A percentile compares a stretch with the other conserved stretches of the same genome.
Conservation (phyloP, 2,888 invertebrate genomes). For the Callyntrura sp. region DNA sequence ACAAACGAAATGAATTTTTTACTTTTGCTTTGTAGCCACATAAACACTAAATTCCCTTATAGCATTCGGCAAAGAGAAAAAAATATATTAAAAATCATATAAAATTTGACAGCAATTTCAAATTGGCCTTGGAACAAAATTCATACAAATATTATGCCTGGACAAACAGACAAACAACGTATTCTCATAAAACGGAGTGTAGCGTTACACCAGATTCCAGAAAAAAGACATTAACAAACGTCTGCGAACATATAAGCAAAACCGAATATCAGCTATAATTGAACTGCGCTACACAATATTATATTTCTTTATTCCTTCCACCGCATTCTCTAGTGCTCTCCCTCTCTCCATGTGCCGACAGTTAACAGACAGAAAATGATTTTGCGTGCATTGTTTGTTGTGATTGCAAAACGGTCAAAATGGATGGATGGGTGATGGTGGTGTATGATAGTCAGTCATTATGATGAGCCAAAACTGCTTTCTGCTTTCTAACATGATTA, state of each 20-base stretch:
- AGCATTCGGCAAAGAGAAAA: too few relatives aligned
- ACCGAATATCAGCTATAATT: not conserved
- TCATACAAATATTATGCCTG: too few relatives aligned
- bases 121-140: too few relatives aligned
- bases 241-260: not conserved
- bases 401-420: conserved; percentile 63
- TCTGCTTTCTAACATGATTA: conserved; percentile 72
- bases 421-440: conserved; percentile 51
- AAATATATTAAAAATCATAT: too few relatives aligned
- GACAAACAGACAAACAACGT: too few relatives aligned
- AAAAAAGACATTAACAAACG: not conserved
- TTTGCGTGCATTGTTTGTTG: conserved; percentile 74
- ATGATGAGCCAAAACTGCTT: conserved; percentile 37
- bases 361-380: conserved; percentile 74
- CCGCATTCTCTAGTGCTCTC: conserved; percentile 15
- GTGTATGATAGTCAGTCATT: conserved; percentile 56
- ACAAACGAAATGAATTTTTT: too few relatives aligned
- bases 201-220: too few relatives aligned
- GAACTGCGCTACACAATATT: not conserved
- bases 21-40: too few relatives aligned
- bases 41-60: too few relatives aligned
- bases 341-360: conserved; percentile 31
- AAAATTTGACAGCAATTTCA: too few relatives aligned
- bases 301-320: not conserved
- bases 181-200: not conserved